These are phyloP conservation scores for Pseudopleuronectes americanus DNA, from an alignment of 2,797 vertebrate species.

Conservation along the genomic window DNA sequence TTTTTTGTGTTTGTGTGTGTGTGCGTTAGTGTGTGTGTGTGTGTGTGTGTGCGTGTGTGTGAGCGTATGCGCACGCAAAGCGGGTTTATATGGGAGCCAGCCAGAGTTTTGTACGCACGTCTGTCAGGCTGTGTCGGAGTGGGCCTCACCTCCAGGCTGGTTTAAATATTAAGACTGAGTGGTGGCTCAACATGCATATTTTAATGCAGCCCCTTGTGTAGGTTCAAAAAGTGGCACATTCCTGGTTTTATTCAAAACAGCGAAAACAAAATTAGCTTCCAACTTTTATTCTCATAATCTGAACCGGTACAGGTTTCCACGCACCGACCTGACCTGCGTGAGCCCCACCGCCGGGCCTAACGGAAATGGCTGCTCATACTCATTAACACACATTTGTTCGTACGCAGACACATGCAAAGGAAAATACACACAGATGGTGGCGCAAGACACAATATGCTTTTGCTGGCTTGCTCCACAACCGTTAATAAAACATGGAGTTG, in stretches of 20 bases:
- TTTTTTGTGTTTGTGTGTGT: neutral
- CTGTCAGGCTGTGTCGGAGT: slow-evolving; percentile 65
- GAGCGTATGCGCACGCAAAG: slow-evolving; percentile 15
- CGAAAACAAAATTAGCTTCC: slow-evolving; percentile 8
- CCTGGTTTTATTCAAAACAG: slow-evolving; percentile 14
- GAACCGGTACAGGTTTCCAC: neutral
- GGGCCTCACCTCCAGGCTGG: slow-evolving; percentile 80
- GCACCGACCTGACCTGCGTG: slow-evolving; percentile 35
- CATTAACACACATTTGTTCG: slow-evolving; percentile 14
- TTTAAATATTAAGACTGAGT: slow-evolving; percentile 83
- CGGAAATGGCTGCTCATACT: neutral
- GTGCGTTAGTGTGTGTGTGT: neutral
- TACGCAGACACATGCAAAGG: slow-evolving; percentile 41
- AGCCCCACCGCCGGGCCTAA: neutral
- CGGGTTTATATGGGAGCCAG: slow-evolving; percentile 60
- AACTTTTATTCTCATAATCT: neutral
- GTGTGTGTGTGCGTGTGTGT: slow-evolving; percentile 9
- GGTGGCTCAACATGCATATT: slow-evolving; percentile 81
- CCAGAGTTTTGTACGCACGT: slow-evolving; percentile 73
- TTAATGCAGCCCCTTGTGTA: slow-evolving; percentile 66
- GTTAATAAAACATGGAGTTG: slow-evolving; percentile 77
- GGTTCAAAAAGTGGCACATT: slow-evolving; percentile 45
- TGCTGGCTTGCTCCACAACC: slow-evolving; percentile 62
- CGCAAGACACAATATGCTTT: slow-evolving; percentile 75
- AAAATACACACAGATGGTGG: slow-evolving; percentile 77